These are phyloP conservation scores for Marasmarcha lunaedactyla DNA, from an alignment of 2,888 invertebrate genomes.

Conservation along the genomic window DNA sequence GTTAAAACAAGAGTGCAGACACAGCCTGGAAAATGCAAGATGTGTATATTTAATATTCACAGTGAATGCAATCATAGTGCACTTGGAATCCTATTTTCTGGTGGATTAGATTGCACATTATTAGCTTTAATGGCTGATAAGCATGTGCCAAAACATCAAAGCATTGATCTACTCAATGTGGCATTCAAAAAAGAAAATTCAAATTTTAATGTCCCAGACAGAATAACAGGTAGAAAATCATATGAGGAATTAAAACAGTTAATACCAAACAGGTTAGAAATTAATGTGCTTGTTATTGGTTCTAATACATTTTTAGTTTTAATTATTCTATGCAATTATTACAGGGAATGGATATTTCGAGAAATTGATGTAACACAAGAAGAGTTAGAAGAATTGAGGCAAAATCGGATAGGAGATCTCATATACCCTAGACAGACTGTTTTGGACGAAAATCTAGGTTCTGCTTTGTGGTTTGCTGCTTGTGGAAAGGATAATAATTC, in stretches of 20 bases:
- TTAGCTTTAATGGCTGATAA: constrained; percentile 84
- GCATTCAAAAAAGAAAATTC: constrained; percentile 77
- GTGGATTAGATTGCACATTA: constrained; percentile 96
- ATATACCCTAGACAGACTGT: constrained; percentile 89
- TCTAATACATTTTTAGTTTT: not conserved
- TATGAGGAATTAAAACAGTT: constrained; percentile 75
- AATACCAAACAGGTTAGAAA: constrained; percentile 71
- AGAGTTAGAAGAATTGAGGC: constrained; percentile 73
- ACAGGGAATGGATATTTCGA: constrained; percentile 84
- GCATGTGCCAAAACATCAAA: constrained; percentile 72
- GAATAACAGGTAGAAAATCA: constrained; percentile 81
- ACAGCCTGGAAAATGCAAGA: constrained; percentile 73
- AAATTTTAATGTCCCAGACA: constrained; percentile 84
- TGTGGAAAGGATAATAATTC: constrained; percentile 72
- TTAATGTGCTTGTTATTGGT: not conserved
- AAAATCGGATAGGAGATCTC: constrained; percentile 76
- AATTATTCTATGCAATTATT: constrained; percentile 8
- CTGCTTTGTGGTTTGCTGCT: constrained; percentile 97
- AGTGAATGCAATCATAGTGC: constrained; percentile 71
- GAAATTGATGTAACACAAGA: constrained; percentile 80
- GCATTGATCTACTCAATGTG: constrained; percentile 95
- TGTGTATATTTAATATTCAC: constrained; percentile 50
- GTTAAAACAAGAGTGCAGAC: constrained; percentile 69
- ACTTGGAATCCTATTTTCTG: constrained; percentile 91
- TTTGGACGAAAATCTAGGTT: constrained; percentile 95